phyloP scores from a whole-genome alignment of 2,797 vertebrate species.

The Masticophis lateralis region DNA sequence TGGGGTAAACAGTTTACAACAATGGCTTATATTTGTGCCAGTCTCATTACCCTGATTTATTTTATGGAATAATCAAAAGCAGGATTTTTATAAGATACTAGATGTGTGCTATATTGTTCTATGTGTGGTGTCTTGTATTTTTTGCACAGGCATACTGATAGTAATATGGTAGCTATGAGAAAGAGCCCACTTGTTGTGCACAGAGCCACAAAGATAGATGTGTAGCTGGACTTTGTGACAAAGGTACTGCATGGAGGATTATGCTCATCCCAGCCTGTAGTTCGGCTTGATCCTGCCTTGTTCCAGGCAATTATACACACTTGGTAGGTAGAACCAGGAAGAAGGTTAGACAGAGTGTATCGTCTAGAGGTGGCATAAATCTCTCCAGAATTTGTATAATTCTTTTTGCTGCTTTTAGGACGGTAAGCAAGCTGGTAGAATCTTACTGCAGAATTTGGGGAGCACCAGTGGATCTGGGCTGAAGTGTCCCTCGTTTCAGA shows the following conservation, averaged over 20 bases:
- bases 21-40: neutral
- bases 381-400: slow-evolving; percentile 53
- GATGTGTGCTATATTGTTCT: slow-evolving; percentile 62
- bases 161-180: slow-evolving; percentile 59
- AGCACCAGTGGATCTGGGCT: slow-evolving; percentile 73
- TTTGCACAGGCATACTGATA: slow-evolving; percentile 67
- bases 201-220: slow-evolving; percentile 62
- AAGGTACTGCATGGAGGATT: slow-evolving; percentile 60
- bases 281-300: slow-evolving; percentile 66
- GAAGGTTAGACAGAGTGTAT: slow-evolving; percentile 69
- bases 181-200: slow-evolving; percentile 61
- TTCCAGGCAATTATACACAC: slow-evolving; percentile 73
- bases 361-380: slow-evolving; percentile 69
- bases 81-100: slow-evolving; percentile 76
- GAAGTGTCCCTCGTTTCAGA: slow-evolving; percentile 72
- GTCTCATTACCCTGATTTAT: slow-evolving; percentile 50
- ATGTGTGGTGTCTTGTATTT: slow-evolving; percentile 45
- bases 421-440: slow-evolving; percentile 68
- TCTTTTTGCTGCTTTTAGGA: slow-evolving; percentile 25
- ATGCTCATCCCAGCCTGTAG: neutral
- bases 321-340: slow-evolving; percentile 66
- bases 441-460: slow-evolving; percentile 72
- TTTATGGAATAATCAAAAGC: slow-evolving; percentile 67
- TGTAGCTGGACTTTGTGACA: slow-evolving; percentile 66
- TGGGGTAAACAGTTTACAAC: neutral